Evolutionary conservation across 1,140 invertebrate genomes (phyloP), one percentile per base, ranked within the genome.

Genomic region (Zaprionus ghesquierei): DNA sequence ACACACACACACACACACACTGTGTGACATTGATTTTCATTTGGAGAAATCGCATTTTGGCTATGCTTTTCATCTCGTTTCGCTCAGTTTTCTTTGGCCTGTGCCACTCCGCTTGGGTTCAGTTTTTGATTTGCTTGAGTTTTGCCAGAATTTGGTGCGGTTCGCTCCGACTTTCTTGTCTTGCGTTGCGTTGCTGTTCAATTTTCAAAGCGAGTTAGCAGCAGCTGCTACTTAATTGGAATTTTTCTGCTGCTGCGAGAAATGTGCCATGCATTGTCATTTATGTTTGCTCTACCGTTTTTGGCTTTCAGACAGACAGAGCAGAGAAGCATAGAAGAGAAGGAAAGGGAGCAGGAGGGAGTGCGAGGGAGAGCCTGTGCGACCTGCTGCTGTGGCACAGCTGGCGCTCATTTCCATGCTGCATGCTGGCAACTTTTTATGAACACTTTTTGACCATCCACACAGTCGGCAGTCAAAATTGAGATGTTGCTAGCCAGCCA

Each of bases 171-270:
- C 33, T 13, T 54, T 15, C 33, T 29, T 44, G 18, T 29, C 41
- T 46, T 20, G 33, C 78, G 53, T 65, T 64, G 61, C 62, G 53
- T 65, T 64, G 61, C 62, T 55, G 68, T 84, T 84, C 75, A 75
- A 81, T 81, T 78, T 79, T 75, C 69, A 62, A 71, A 70, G 74
- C 77, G 62, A 80, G 81, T 62, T 60, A 62, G 63, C 60, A 87
- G 65, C 81, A 86, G 82, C 75, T 87, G 82, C 82, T 79, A 81
- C 79, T 77, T 87, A 86, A 86, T 86, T 86, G 75, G 71, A 86
- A 87, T 70, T 73, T 81, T 87, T 80, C 50, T 77, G 61, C 51
- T 70, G 66, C 68, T 64, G 50, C 61, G 49, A 85, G 75, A 76
- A 87, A 73, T 81, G 75, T 68, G 82, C 55, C 70, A 81, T 72